phyloP scores from a whole-genome alignment of 1,140 invertebrate genomes.

The Conus ventricosus region DNA sequence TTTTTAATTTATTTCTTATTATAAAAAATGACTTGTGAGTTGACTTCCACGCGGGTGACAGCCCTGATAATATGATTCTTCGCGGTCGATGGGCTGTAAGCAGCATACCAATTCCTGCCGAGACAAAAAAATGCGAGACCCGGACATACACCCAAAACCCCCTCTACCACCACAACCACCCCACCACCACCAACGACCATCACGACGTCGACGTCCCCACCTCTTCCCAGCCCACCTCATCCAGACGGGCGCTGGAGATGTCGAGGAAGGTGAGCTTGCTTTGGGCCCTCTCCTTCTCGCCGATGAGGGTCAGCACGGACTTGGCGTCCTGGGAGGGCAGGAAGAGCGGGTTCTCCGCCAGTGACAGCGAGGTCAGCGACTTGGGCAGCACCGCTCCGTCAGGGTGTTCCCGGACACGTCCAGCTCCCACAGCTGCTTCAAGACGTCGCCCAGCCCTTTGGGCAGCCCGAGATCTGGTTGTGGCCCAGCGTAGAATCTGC shows the following conservation, averaged over 20 bases:
- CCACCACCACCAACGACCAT: too few relatives aligned
- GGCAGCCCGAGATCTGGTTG: constrained; percentile 64
- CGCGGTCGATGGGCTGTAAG: too few relatives aligned
- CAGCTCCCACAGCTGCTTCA: constrained; percentile 57
- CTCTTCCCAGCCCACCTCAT: constrained; percentile 42
- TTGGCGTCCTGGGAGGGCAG: constrained; percentile 57
- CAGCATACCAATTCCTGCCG: too few relatives aligned
- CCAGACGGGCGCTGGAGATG: constrained; percentile 62
- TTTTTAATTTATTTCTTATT: too few relatives aligned
- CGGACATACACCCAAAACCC: too few relatives aligned
- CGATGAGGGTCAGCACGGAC: constrained; percentile 52
- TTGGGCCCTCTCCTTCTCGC: constrained; percentile 56
- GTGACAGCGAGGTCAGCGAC: constrained; percentile 58
- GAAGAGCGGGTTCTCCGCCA: constrained; percentile 65
- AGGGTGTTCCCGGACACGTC: constrained; percentile 63
- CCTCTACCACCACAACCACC: too few relatives aligned
- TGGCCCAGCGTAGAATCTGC: constrained; percentile 40
- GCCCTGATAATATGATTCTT: too few relatives aligned
- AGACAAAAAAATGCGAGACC: too few relatives aligned
- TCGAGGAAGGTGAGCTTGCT: constrained; percentile 58
- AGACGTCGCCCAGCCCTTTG: constrained; percentile 53
- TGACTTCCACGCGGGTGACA: too few relatives aligned
- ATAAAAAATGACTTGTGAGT: too few relatives aligned
- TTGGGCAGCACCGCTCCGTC: constrained; percentile 63
- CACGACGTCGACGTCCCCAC: background rate